phyloP scores from a whole-genome alignment of 2,888 invertebrate genomes.

The Drepanosiphum platanoidis region DNA sequence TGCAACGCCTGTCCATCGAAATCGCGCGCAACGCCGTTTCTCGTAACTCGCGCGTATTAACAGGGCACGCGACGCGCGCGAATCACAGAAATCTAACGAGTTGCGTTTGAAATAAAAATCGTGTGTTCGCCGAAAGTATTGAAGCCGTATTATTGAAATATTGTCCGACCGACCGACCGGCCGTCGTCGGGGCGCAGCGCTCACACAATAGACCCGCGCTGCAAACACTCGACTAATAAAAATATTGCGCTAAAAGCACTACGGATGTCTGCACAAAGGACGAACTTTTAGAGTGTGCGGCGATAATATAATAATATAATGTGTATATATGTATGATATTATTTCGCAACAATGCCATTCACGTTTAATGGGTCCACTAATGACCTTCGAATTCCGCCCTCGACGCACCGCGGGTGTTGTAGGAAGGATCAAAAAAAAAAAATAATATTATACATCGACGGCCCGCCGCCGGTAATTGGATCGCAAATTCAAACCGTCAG shows the following conservation, averaged over 20 bases:
- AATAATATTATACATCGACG: not conserved
- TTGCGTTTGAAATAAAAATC: too few species aligned
- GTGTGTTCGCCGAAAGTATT: not conserved
- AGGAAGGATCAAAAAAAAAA: too few species aligned
- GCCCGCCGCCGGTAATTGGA: not conserved
- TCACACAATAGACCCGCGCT: not conserved
- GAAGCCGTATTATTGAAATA: not conserved
- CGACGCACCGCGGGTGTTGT: too few species aligned
- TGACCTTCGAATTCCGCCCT: not conserved
- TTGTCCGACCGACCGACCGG: not conserved
- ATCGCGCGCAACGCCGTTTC: too few species aligned
- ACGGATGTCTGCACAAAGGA: not conserved
- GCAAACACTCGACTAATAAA: not conserved
- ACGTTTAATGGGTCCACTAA: constrained; percentile 5
- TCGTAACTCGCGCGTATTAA: too few species aligned
- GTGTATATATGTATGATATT: too few species aligned
- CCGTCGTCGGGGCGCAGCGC: not conserved
- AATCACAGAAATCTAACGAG: too few species aligned
- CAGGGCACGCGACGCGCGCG: too few species aligned
- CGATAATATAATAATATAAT: not conserved
- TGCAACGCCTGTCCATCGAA: too few species aligned
- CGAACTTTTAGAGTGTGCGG: not conserved
- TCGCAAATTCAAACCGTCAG: not conserved
- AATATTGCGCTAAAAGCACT: not conserved
- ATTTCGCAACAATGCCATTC: constrained; percentile 10